Evolutionary conservation across 2,113 vertebrate species (phyloP), one percentile per base, ranked within the genome.

Genomic region (Centropristis striata): DNA sequence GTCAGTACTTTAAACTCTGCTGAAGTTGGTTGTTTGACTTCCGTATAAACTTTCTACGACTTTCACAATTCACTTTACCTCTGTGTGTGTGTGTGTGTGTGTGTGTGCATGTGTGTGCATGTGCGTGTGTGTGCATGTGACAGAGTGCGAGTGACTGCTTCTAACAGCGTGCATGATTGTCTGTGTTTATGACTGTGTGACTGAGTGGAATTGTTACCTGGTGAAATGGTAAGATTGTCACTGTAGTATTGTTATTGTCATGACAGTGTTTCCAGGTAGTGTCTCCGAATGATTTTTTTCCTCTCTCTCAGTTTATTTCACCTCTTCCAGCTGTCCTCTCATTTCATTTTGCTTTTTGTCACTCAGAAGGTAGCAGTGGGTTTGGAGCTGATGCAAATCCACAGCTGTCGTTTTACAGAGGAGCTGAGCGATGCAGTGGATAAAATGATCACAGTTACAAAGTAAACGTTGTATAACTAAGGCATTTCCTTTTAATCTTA

Each of bases 1-100:
- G 20, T 85, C 71, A 73, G 75, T 44, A 21, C 57, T 67, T 78
- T 71, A 28, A 57, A 67, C 61, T 70, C 39, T 80, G 71, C 69
- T 50, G 53, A 85, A 80, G 51, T 77, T 80, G 53, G 27, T 69
- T 76, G 71, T 80, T 83, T 77, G 75, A 83, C 77, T 78, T 75
- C 58, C 54, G 54, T 21, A 72, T 71, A 77, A 79, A 83, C 80
- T 78, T 79, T 55, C 11, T 14, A 4, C 10, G 55, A 81, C 80
- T 84, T 85, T 80, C 27, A 49, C 55, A 41, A 18, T 67, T 75
- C 69, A 55, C 63, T 57, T 41, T 28, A 36, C 42, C 13, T 58
- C 21, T 63, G 20, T 50, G 1, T 49, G 66, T 51, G 64, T 66
- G 23, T 55, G 36, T 54, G 65, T 73, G 75, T 14, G 14, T 68